phyloP scores from a whole-genome alignment of 1,140 invertebrate genomes.

The Eriocheir sinensis region DNA sequence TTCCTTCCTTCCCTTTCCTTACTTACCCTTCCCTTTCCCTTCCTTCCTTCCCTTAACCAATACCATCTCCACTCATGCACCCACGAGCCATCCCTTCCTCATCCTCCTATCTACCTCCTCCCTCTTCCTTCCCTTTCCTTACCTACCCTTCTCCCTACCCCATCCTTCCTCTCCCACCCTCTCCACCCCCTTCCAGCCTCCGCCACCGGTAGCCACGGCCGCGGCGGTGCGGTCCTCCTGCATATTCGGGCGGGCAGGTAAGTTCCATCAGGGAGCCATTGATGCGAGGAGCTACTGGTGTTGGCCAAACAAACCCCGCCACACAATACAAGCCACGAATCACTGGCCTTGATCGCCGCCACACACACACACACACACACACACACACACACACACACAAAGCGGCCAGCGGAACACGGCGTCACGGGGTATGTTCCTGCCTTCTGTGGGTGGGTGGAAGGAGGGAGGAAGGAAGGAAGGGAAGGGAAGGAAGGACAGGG shows the following conservation, averaged over 20 bases:
- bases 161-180: not conserved
- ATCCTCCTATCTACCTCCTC: not conserved
- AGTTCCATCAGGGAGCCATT: constrained; percentile 73
- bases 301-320: constrained; percentile 72
- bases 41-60: not conserved
- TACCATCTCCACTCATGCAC: not conserved
- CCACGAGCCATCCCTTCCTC: not conserved
- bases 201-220: constrained; percentile 29
- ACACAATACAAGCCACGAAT: constrained; percentile 75
- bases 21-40: not conserved
- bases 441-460: constrained; percentile 31
- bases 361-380: too few relatives aligned
- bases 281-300: constrained; percentile 75
- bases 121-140: not conserved
- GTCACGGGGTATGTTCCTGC: constrained; percentile 12
- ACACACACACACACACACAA: too few relatives aligned
- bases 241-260: constrained; percentile 67
- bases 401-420: constrained; percentile 58
- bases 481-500: not conserved
- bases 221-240: constrained; percentile 67
- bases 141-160: not conserved
- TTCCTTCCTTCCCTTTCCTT: not conserved
- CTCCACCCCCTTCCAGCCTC: not conserved
- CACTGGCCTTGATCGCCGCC: constrained; percentile 77
- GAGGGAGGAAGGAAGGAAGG: not conserved